Evolutionary conservation across 1,140 invertebrate species (phyloP).

Genomic region (Bombus affinis): DNA sequence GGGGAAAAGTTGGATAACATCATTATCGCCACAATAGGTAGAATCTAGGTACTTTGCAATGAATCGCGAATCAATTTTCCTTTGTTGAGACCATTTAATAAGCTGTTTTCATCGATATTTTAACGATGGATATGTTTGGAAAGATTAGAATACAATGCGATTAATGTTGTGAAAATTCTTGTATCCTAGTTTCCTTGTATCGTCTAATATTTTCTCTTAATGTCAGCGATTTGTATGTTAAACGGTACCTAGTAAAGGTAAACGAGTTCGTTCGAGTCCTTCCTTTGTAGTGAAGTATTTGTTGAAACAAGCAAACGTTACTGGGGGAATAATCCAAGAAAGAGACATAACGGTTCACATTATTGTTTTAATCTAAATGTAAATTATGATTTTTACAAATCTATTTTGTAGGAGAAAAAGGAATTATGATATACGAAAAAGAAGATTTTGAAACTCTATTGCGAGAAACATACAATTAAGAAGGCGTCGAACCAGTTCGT

Average conservation of each 20-base stretch:
- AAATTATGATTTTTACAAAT: not conserved
- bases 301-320: not conserved
- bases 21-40: not conserved
- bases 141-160: not conserved
- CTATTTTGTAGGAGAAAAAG: not conserved
- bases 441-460: conserved; percentile 8
- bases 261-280: not conserved
- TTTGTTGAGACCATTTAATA: not conserved
- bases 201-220: too few relatives aligned
- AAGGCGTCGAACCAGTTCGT: not conserved
- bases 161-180: too few relatives aligned
- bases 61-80: not conserved
- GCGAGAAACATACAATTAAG: not conserved
- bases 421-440: not conserved
- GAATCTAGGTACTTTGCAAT: not conserved
- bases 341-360: not conserved
- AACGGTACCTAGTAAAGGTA: not conserved
- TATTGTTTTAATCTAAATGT: not conserved
- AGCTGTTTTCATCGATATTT: not conserved
- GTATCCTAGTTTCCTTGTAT: too few relatives aligned
- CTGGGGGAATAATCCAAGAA: not conserved
- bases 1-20: not conserved
- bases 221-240: too few relatives aligned
- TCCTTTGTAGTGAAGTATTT: not conserved
- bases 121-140: not conserved